These are phyloP conservation scores for Luffia ferchaultella DNA, from an alignment of 2,888 invertebrate genomes.

Conservation along the genomic window DNA sequence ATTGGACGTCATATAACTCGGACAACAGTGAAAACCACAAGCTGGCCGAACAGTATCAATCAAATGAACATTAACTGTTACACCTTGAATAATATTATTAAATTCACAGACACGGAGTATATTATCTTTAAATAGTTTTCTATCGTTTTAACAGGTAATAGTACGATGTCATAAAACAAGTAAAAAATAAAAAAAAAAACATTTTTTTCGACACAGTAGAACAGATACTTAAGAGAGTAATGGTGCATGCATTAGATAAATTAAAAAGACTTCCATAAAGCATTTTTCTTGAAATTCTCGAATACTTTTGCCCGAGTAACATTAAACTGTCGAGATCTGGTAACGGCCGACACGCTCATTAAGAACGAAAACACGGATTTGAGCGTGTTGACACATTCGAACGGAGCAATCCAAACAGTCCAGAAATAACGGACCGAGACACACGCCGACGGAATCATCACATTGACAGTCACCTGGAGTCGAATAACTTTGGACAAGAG, in stretches of 20 bases:
- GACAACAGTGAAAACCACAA: slow-evolving; percentile 27
- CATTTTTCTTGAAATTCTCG: too few relatives aligned
- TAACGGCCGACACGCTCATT: neutral
- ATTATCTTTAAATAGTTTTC: too few relatives aligned
- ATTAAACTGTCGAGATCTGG: neutral
- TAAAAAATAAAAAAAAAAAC: too few relatives aligned
- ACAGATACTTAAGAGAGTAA: too few relatives aligned
- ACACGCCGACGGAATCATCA: neutral
- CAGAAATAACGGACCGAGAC: slow-evolving; percentile 29
- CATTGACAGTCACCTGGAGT: slow-evolving; percentile 7
- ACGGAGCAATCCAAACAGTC: slow-evolving; percentile 29
- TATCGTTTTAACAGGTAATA: too few relatives aligned
- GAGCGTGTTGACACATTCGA: slow-evolving; percentile 31
- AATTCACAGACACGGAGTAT: too few relatives aligned
- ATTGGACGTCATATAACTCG: slow-evolving; percentile 35
- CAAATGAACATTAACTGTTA: neutral
- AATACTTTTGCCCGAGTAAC: too few relatives aligned
- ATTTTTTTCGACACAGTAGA: too few relatives aligned
- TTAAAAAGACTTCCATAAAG: too few relatives aligned
- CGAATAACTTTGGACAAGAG: too few relatives aligned
- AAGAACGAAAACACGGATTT: slow-evolving; percentile 10
- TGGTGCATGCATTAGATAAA: too few relatives aligned
- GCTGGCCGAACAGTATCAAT: slow-evolving; percentile 14
- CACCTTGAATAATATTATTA: neutral
- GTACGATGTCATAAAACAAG: too few relatives aligned